Evolutionary conservation across 2,113 vertebrate genomes (phyloP), one percentile per base, ranked within the genome.

Genomic region (Pedionomus torquatus): DNA sequence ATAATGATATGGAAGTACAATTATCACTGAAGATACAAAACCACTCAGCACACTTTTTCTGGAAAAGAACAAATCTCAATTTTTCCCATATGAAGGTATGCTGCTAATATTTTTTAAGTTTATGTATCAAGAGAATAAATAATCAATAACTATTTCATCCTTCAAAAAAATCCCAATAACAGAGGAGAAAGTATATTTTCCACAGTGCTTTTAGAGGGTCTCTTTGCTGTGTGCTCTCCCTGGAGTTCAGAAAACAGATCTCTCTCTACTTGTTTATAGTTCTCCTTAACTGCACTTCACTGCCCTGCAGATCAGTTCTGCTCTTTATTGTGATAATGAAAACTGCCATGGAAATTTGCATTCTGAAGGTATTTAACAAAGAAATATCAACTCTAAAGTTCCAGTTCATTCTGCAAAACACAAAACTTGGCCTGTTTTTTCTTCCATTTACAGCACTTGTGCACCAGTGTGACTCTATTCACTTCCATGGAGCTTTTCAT

Each of bases 251-350:
- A 69, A 97, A 90, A 82, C 43, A 58, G 80, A 61, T 70, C 37
- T 74, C 51, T 74, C 61, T 94, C 30, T 16, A 78, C 61, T 55
- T 86, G 33, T 72, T 83, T 90, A 49, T 85, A 95, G 58, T 71
- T 95, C 17, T 95, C 75, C 68, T 65, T 95, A 94, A 92, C 68
- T 80, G 55, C 33, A 89, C 81, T 82, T 94, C 52, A 54, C 19
- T 95, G 17, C 66, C 63, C 30, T 58, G 8, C 41, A 93, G 58
- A 85, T 76, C 64, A 79, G 43, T 23, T 83, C 26, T 86, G 25
- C 6, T 94, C n/a, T 77, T 94, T 91, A 75, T 52, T 82, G 49
- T 58, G 16, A 25, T 91, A 93, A 95, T 72, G 61, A 93, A 96
- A 95, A 87, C 21, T 60, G 87, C 66, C 13, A 92, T 93, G 58